Percentiles rank a stretch among this genome's conserved stretches.
Evolutionary conservation across 2,113 vertebrate genomes (phyloP).

Genomic region (Eulacestoma nigropectus): DNA sequence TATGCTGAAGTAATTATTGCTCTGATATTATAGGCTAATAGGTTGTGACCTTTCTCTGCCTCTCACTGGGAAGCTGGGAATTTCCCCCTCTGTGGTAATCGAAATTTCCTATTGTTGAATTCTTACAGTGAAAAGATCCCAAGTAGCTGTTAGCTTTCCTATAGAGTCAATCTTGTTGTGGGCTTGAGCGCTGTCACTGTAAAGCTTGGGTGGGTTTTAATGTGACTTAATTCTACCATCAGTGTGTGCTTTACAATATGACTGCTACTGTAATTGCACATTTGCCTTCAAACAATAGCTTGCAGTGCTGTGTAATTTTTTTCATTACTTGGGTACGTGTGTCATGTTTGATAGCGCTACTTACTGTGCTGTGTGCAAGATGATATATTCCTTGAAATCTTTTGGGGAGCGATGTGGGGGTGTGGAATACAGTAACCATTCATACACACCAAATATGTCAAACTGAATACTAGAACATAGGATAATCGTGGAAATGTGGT

Average conservation of each 20-base stretch:
- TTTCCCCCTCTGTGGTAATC: neutral
- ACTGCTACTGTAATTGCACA: neutral
- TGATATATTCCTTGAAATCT: neutral
- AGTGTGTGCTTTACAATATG: neutral
- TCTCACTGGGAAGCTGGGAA: neutral
- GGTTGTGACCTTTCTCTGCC: neutral
- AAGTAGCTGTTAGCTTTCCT: neutral
- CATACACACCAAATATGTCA: neutral
- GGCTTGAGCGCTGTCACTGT: neutral
- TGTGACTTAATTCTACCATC: neutral
- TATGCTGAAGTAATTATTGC: slow-evolving; percentile 25
- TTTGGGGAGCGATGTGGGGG: accelerated
- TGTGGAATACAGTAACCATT: neutral
- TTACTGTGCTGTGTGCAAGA: neutral
- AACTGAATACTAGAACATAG: neutral
- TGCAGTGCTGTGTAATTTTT: neutral
- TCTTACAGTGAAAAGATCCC: neutral
- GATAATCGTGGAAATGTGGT: neutral
- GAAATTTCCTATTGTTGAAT: neutral
- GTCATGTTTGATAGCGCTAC: neutral
- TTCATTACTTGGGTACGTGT: neutral
- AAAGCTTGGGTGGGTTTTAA: neutral
- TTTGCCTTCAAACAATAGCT: neutral
- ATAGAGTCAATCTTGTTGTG: neutral
- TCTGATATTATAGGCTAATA: slow-evolving; percentile 15